phyloP scores from a whole-genome alignment of 2,113 vertebrate species.

The Sturnira hondurensis region DNA sequence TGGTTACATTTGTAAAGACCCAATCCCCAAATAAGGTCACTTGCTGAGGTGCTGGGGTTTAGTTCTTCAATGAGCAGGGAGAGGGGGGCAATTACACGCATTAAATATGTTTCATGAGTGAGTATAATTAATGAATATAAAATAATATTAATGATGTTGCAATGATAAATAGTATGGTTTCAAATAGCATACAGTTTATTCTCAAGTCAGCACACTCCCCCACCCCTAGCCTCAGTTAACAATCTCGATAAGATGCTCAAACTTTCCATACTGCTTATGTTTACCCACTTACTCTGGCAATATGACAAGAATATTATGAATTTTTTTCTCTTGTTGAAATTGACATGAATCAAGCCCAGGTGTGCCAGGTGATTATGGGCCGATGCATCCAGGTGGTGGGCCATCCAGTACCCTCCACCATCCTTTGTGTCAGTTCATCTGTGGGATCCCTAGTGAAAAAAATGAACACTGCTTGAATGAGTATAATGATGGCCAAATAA shows the following conservation, averaged over 20 bases:
- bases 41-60: not conserved
- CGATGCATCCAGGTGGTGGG: fast-evolving
- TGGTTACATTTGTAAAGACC: not conserved
- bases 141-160: not conserved
- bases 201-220: not conserved
- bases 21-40: not conserved
- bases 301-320: not conserved
- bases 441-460: not conserved
- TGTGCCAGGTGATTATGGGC: not conserved
- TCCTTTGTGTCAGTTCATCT: not conserved
- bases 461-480: not conserved
- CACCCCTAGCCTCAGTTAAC: not conserved
- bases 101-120: not conserved
- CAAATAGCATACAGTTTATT: not conserved
- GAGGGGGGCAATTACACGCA: not conserved
- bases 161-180: not conserved
- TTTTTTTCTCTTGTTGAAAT: not conserved
- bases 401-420: not conserved
- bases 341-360: not conserved
- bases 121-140: not conserved
- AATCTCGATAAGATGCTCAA: not conserved
- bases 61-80: not conserved
- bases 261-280: not conserved
- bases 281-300: not conserved
- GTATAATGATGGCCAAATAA: not conserved